phyloP scores from a whole-genome alignment of 2,113 vertebrate genomes.

The Bambusicola thoracicus region DNA sequence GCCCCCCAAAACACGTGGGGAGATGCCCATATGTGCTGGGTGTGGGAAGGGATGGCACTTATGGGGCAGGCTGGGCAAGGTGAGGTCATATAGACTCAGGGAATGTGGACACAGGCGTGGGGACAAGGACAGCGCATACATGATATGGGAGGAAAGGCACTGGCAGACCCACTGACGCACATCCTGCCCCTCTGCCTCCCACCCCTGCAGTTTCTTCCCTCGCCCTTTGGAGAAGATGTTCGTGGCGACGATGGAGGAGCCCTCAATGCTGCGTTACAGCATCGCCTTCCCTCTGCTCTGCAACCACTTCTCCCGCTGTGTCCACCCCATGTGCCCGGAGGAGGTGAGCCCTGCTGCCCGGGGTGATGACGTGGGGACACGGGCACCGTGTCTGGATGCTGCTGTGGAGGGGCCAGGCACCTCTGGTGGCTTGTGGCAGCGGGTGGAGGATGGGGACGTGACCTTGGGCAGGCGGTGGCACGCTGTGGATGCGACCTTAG shows the following conservation, averaged over 20 bases:
- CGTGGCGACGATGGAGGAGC: constrained; percentile 80
- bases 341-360: constrained; percentile 78
- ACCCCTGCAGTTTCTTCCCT: constrained; percentile 80
- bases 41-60: neutral
- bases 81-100: neutral
- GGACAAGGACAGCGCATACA: fast-evolving
- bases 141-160: too few relatives aligned
- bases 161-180: neutral
- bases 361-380: too few relatives aligned
- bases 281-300: constrained; percentile 88
- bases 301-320: constrained; percentile 81
- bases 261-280: constrained; percentile 81
- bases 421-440: neutral
- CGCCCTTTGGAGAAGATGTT: constrained; percentile 91
- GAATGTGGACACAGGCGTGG: fast-evolving
- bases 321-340: constrained; percentile 89
- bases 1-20: fast-evolving
- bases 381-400: neutral
- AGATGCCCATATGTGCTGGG: neutral
- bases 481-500: fast-evolving
- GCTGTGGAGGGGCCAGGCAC: too few relatives aligned
- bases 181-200: neutral
- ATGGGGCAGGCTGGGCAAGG: neutral
- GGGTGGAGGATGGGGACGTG: neutral
- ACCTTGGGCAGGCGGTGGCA: neutral